phyloP scores from a whole-genome alignment of 1,140 invertebrate species.

The Geopemphigus sp. region DNA sequence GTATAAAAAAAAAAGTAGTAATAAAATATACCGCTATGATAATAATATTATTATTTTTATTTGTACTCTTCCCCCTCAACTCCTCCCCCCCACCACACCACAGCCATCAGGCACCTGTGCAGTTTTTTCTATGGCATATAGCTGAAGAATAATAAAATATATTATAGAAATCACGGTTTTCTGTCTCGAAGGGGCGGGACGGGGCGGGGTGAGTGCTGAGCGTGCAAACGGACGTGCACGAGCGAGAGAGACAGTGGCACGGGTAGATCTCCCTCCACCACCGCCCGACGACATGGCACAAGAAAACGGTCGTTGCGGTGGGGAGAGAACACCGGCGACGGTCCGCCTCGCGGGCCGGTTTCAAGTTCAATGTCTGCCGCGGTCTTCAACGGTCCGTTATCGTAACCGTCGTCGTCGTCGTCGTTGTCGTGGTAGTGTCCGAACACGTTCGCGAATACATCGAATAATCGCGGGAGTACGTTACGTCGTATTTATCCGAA shows the following conservation, averaged over 20 bases:
- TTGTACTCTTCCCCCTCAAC: too few relatives aligned
- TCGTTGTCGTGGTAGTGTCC: conserved; percentile 11
- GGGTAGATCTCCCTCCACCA: background rate
- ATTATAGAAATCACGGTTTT: background rate
- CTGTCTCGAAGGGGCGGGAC: background rate
- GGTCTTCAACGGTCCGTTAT: conserved; percentile 15
- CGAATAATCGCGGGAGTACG: background rate
- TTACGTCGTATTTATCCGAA: background rate
- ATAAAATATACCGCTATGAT: conserved; percentile 8
- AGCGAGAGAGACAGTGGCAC: background rate
- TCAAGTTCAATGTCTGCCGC: conserved; percentile 34
- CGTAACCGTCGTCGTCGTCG: background rate
- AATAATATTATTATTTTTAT: background rate
- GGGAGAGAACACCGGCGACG: background rate
- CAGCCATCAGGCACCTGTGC: too few relatives aligned
- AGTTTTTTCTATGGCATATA: background rate
- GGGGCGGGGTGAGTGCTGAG: background rate
- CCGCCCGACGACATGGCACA: background rate
- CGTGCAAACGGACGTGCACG: too few relatives aligned
- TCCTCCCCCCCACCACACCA: too few relatives aligned
- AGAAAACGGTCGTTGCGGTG: conserved; percentile 17
- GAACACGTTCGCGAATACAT: too few relatives aligned
- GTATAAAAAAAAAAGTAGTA: background rate
- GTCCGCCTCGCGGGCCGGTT: conserved; percentile 2
- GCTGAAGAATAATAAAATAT: too few relatives aligned